A percentile compares a stretch with the other conserved stretches of the same genome.
phyloP scores from a whole-genome alignment of 1,140 invertebrate species.

The Ceratina japonica region DNA sequence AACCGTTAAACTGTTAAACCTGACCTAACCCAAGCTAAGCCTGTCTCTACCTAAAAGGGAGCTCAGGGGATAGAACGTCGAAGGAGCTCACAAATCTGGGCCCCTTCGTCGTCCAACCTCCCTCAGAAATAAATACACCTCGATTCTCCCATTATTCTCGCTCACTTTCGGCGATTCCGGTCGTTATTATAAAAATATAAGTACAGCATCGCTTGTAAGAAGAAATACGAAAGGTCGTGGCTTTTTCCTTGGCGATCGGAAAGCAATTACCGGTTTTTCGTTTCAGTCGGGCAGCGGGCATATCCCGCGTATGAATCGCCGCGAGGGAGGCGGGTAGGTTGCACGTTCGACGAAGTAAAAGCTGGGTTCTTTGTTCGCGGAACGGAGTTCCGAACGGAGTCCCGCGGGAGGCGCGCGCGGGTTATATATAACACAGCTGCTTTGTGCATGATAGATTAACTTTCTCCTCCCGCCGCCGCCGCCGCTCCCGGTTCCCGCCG shows the following conservation, averaged over 20 bases:
- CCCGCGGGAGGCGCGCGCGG: neutral
- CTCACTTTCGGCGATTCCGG: too few relatives aligned
- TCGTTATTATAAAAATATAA: too few relatives aligned
- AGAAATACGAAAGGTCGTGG: neutral
- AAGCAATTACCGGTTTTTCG: slow-evolving; percentile 9
- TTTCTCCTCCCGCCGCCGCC: slow-evolving; percentile 10
- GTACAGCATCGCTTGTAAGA: neutral
- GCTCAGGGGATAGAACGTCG: too few relatives aligned
- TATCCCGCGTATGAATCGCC: neutral
- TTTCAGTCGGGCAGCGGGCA: neutral
- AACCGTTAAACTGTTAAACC: too few relatives aligned
- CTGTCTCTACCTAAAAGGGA: neutral
- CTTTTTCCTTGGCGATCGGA: too few relatives aligned
- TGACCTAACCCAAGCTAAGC: too few relatives aligned
- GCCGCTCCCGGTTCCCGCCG: too few relatives aligned
- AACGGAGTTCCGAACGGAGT: slow-evolving; percentile 2
- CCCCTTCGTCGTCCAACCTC: too few relatives aligned
- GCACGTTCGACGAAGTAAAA: slow-evolving; percentile 34
- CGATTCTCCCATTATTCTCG: too few relatives aligned
- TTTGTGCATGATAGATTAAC: slow-evolving; percentile 58
- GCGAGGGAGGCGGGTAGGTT: too few relatives aligned
- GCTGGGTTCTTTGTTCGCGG: slow-evolving; percentile 21
- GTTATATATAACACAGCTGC: neutral
- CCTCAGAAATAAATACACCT: too few relatives aligned
- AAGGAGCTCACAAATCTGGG: too few relatives aligned